phyloP scores from a whole-genome alignment of 2,888 invertebrate genomes.

The Campoletis raptor region DNA sequence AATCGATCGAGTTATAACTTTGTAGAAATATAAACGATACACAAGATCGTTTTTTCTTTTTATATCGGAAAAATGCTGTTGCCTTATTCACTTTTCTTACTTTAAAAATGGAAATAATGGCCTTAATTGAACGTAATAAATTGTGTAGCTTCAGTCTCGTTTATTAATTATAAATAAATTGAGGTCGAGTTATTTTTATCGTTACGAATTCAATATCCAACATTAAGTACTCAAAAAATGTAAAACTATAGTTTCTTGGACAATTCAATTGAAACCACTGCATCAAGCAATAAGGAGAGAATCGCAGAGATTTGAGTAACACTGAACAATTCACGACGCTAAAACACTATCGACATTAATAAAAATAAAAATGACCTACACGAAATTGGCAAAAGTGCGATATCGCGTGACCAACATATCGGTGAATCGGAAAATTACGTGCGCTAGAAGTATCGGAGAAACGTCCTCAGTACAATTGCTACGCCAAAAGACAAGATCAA shows the following conservation, averaged over 20 bases:
- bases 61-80: too few relatives aligned
- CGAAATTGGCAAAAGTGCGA: not conserved
- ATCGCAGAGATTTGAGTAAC: not conserved
- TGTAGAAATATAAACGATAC: too few relatives aligned
- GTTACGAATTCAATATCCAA: not conserved
- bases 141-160: not conserved
- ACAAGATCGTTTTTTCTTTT: too few relatives aligned
- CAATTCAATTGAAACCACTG: not conserved
- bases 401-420: not conserved
- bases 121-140: not conserved
- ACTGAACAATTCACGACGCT: not conserved
- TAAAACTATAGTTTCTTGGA: not conserved
- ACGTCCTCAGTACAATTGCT: not conserved
- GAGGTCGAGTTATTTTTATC: not conserved
- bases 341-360: not conserved
- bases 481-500: not conserved
- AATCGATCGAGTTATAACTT: too few relatives aligned
- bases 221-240: not conserved
- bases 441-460: not conserved
- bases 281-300: too few relatives aligned
- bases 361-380: not conserved
- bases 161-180: too few relatives aligned
- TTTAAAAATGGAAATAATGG: too few relatives aligned
- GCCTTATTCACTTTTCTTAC: too few relatives aligned
- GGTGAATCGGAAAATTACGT: not conserved